Evolutionary conservation across 2,113 vertebrate species (phyloP), one percentile per base, ranked within the genome.

Genomic region (Eulemur macaco): DNA sequence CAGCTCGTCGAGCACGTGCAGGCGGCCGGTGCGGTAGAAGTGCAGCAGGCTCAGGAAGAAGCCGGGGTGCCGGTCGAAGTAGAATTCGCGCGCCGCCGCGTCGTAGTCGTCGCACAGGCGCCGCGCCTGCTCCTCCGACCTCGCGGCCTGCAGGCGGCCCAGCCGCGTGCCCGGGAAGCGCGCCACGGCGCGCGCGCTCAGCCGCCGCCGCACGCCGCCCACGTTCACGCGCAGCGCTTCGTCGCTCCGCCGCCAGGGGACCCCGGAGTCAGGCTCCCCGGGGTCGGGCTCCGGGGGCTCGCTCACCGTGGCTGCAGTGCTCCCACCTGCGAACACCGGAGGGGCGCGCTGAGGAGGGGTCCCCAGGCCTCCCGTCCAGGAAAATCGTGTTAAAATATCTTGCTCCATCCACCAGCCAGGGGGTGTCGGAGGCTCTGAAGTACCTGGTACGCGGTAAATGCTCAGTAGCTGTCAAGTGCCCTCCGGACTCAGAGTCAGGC

Each of bases 101-200:
- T 99, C 99, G 2, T 99, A 99, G 98, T 99, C 99, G 68, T 99
- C 99, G n/a, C 99, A 99, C 96, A 99, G 98, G 98, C 99, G 99
- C 77, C 99, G 98, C 84, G 99, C 99, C 77, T 99, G 99, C 97
- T 99, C 99, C 98, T 99, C 99, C 0, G 99, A 99, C 92, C 99
- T 99, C 0, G 99, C 99, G 1, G 98, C 98, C 76, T 99, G 98
- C 97, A 99, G 98, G n/a, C 99, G 99, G 1, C 99, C 99, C 94
- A 99, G 98, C 34, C 99, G 98, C 21, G 99, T 99, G 97, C 99
- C 99, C 0, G 99, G 99, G 97, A 99, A 99, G 83, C 99, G 99
- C 95, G 98, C 99, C 94, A 99, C 97, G 4, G 99, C 99, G 42
- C 98, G 99, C 63, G 99, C 99, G 92, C 99, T 99, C 60, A 99